Percentiles rank a stretch among this genome's conserved stretches.
Conservation (phyloP, 1,140 invertebrate species). For the Oreohelix idahoensis region DNA sequence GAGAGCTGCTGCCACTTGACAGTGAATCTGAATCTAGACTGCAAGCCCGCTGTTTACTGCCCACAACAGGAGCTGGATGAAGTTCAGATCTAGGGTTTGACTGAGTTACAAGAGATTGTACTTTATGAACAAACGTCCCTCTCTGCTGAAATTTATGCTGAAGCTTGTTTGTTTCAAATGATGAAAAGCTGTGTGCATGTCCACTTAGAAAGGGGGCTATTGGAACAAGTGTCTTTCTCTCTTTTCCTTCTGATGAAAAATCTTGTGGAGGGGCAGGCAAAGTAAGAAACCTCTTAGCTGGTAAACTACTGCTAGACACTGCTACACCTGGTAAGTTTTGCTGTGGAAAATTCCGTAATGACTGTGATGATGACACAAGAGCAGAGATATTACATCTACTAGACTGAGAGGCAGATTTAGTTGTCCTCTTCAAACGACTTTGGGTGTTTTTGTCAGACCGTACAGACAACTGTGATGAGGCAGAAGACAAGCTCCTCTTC, state of each 20-base stretch:
- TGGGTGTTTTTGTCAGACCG: neutral
- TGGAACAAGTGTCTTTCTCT: slow-evolving; percentile 3
- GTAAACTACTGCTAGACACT: neutral
- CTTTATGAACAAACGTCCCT: too few species aligned
- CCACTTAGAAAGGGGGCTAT: neutral
- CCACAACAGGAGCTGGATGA: neutral
- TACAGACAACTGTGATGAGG: neutral
- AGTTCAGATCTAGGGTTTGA: neutral
- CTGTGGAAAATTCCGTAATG: neutral
- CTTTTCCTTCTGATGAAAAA: neutral
- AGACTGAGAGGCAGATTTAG: neutral
- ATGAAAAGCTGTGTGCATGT: neutral
- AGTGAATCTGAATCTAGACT: neutral
- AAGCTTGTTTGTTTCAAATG: neutral
- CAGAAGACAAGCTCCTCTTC: neutral
- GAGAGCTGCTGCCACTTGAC: neutral
- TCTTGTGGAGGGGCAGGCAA: neutral
- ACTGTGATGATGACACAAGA: neutral
- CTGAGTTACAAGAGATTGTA: too few species aligned
- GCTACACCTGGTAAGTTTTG: neutral
- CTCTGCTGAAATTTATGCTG: neutral
- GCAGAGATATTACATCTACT: neutral
- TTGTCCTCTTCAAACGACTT: neutral
- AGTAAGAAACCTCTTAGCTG: neutral
- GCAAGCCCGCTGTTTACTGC: neutral